A percentile compares a stretch with the other conserved stretches of the same genome.
Conservation (phyloP, 2,888 invertebrate species). For the Orthosia gracilis region DNA sequence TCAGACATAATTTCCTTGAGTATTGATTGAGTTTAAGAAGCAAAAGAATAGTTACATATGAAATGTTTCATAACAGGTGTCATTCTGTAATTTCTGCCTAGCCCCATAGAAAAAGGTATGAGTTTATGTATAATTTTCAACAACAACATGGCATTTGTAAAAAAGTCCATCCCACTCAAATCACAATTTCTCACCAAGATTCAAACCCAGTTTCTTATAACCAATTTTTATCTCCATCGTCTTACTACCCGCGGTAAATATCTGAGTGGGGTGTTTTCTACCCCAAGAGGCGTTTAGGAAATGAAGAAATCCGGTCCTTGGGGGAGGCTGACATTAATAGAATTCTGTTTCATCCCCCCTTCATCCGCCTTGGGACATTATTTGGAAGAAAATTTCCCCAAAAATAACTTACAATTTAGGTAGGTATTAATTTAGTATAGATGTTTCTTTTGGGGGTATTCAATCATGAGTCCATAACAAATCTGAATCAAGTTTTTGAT, state of each 20-base stretch:
- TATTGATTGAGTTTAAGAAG: no score
- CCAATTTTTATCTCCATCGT: slow-evolving; percentile 56
- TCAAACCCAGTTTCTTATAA: slow-evolving; percentile 35
- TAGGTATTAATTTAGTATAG: slow-evolving; percentile 60
- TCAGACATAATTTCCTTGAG: neutral
- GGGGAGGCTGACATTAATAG: slow-evolving; percentile 77
- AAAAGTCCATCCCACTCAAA: slow-evolving; percentile 12
- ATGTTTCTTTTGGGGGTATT: slow-evolving; percentile 34
- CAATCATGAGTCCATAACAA: slow-evolving; percentile 30
- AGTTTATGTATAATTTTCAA: neutral
- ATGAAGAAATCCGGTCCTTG: slow-evolving; percentile 83
- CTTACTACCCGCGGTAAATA: slow-evolving; percentile 66
- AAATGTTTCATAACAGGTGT: no score
- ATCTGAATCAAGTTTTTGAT: slow-evolving; percentile 36
- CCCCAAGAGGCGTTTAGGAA: slow-evolving; percentile 78
- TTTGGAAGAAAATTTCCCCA: slow-evolving; percentile 67
- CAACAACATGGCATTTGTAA: neutral
- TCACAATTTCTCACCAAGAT: slow-evolving; percentile 26
- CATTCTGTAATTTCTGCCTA: no score
- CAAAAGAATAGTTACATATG: no score
- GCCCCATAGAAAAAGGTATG: no score
- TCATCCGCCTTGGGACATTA: slow-evolving; percentile 72
- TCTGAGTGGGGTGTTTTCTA: slow-evolving; percentile 63
- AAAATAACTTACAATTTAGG: slow-evolving; percentile 66
- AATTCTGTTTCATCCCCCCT: slow-evolving; percentile 74